These are phyloP conservation scores for Gastrophryne carolinensis DNA, from an alignment of 2,797 vertebrate genomes.

Conservation along the genomic window DNA sequence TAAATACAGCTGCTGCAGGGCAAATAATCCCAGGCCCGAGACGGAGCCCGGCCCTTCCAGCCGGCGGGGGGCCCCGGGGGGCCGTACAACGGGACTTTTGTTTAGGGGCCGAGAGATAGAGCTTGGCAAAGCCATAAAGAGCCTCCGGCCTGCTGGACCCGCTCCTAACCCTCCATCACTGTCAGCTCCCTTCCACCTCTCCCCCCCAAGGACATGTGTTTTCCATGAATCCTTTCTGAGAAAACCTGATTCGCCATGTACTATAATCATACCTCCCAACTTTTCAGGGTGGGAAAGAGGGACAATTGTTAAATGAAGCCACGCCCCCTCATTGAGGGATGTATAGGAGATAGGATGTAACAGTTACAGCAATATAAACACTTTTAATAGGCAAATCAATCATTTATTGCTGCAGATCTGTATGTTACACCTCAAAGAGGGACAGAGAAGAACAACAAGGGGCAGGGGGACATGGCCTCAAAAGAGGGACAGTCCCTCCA, in stretches of 20 bases:
- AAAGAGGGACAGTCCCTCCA: no score
- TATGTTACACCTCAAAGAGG: no score
- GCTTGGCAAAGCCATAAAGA: constrained; percentile 17
- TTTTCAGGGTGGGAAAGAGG: no score
- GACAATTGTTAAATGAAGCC: no score
- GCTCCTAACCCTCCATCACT: background rate
- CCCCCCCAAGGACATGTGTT: constrained; percentile 3
- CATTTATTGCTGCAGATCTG: no score
- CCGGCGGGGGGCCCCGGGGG: constrained; percentile 3
- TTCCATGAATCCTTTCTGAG: constrained; percentile 20
- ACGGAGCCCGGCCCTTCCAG: constrained; percentile 32
- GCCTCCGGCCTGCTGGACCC: background rate
- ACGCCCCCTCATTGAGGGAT: no score
- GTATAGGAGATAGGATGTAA: no score
- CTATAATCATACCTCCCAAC: no score
- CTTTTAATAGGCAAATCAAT: no score
- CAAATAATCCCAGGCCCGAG: background rate
- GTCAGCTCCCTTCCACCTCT: constrained; percentile 4
- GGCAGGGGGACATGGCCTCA: no score
- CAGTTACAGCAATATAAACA: no score
- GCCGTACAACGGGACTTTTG: constrained; percentile 35
- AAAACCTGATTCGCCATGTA: background rate
- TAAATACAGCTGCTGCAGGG: constrained; percentile 40
- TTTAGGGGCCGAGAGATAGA: constrained; percentile 18
- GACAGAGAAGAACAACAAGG: no score